These are phyloP conservation scores for Pandemis corylana DNA, from an alignment of 2,888 invertebrate species.

Conservation along the genomic window DNA sequence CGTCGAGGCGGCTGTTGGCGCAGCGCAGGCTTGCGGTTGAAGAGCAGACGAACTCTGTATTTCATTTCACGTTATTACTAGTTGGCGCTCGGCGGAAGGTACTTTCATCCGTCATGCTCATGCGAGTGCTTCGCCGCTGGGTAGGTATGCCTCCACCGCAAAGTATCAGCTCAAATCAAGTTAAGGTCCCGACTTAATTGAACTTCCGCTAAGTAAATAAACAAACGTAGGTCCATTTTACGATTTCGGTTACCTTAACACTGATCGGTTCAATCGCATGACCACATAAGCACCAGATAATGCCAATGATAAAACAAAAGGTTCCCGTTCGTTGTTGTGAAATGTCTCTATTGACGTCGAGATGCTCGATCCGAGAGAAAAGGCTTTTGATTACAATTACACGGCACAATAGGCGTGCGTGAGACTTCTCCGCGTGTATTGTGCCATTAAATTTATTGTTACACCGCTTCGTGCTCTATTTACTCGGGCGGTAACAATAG, in stretches of 20 bases:
- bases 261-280: constrained; percentile 24
- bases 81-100: constrained; percentile 58
- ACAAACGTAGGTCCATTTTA: constrained; percentile 34
- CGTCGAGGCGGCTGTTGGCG: constrained; percentile 55
- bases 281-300: constrained; percentile 30
- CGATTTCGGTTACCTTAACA: constrained; percentile 22
- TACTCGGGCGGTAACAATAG: constrained; percentile 76
- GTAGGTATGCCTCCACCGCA: constrained; percentile 61
- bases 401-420: constrained; percentile 74
- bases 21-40: constrained; percentile 63
- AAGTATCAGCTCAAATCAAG: constrained; percentile 58
- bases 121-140: constrained; percentile 60
- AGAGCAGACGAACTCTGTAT: constrained; percentile 66
- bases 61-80: constrained; percentile 75
- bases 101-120: constrained; percentile 76
- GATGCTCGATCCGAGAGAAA: constrained; percentile 69
- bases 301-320: constrained; percentile 40
- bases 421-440: constrained; percentile 73
- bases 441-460: constrained; percentile 75
- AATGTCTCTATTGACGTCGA: constrained; percentile 65
- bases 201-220: constrained; percentile 49
- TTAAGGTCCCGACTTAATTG: constrained; percentile 42
- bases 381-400: constrained; percentile 75
- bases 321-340: constrained; percentile 64
- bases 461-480: constrained; percentile 77